Evolutionary conservation across 2,888 invertebrate genomes (phyloP), one percentile per base, ranked within the genome.

Genomic region (Drosophila conformis): DNA sequence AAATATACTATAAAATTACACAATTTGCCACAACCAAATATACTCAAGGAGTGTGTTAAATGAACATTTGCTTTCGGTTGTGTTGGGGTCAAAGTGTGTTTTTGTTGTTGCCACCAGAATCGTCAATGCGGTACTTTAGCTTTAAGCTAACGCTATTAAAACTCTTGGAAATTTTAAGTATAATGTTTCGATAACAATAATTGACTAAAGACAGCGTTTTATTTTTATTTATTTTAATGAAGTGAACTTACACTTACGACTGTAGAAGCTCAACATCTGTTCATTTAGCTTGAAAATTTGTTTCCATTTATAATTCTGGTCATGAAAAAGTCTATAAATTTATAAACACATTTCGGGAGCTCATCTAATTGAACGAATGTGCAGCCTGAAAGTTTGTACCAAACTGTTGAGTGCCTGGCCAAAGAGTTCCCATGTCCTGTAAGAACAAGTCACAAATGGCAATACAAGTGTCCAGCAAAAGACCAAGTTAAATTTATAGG

Each of bases 401-500:
- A 51, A 60, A 54, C 54, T 53, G 69, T 61, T 65, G 56, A 73
- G 64, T 61, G 59, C 25, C 38, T 10, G 52, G 56, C 53, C 53
- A 65, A 52, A 49, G 51, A 58, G 65, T 33, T 58, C n/a, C 40
- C 52, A 57, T 76, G 59, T 71, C 61, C 57, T 68, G 49, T 40
- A 31, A 18, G 38, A 21, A 62, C 52, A 67, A 54, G 61, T 53
- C 62, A 15, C 68, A 71, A 83, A 83, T 73, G 62, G 72, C 58
- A 67, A 66, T 66, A 73, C 57, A 64, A 71, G 69, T 68, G 53
- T 76, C 57, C 69, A 63, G 70, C 70, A 77, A 72, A 76, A 87
- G 83, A 70, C 83, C 73, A 88, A 85, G 84, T 83, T 87, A 83
- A 89, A 85, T 85, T 85, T 89, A 89, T 85, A 83, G 89, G 79